phyloP scores from a whole-genome alignment of 2,797 vertebrate genomes.

The Syngnathus acus region DNA sequence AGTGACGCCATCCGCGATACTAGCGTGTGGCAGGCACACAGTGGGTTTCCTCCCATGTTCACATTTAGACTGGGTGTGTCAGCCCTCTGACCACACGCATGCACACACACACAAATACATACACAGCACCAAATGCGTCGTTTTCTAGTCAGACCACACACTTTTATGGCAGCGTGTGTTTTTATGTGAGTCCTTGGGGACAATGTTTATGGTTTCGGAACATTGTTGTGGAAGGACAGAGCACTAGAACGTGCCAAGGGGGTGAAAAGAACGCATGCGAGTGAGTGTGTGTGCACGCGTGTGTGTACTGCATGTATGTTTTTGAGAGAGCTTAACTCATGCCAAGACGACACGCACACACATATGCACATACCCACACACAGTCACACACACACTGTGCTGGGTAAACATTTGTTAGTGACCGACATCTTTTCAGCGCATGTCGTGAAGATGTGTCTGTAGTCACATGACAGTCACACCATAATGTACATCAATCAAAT shows the following conservation, averaged over 20 bases:
- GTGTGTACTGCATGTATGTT: background rate
- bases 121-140: slow-evolving; percentile 14
- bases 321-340: background rate
- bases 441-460: background rate
- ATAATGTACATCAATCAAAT: background rate
- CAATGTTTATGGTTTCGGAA: slow-evolving; percentile 5
- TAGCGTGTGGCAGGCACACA: slow-evolving; percentile 2
- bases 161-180: slow-evolving; percentile 21
- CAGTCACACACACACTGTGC: slow-evolving; percentile 8
- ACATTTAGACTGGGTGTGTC: slow-evolving; percentile 51
- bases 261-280: background rate
- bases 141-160: slow-evolving; percentile 38
- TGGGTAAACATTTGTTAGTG: background rate
- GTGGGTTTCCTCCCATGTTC: slow-evolving; percentile 25
- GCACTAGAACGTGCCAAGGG: background rate
- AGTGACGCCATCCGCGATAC: background rate
- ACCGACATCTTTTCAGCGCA: background rate
- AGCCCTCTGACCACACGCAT: slow-evolving; percentile 18
- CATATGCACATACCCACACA: slow-evolving; percentile 21
- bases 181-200: background rate
- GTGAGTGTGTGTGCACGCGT: background rate
- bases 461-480: background rate
- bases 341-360: slow-evolving; percentile 7
- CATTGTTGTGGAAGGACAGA: slow-evolving; percentile 4
- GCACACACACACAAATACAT: slow-evolving; percentile 12